Percentiles rank a stretch among this genome's conserved stretches.
Evolutionary conservation across 2,113 vertebrate species (phyloP).

Genomic region (Pelodiscus sinensis): DNA sequence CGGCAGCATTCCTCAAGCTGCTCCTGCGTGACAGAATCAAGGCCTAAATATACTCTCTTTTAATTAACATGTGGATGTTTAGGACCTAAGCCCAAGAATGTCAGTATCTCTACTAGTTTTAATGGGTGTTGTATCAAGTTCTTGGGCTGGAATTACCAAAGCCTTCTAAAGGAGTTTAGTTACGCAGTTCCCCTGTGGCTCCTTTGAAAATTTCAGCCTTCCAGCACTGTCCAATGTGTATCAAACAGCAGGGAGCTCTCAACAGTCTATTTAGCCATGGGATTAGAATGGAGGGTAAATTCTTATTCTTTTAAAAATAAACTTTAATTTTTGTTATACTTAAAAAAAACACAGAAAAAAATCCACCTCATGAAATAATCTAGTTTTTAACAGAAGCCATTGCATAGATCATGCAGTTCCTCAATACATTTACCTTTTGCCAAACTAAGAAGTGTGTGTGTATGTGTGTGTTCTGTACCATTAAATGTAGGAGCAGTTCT

Average conservation of each 20-base stretch:
- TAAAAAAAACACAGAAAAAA: rapidly evolving
- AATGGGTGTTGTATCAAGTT: not conserved
- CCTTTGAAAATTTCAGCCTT: not conserved
- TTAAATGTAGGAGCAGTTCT: slow-evolving; percentile 10
- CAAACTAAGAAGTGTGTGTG: not conserved
- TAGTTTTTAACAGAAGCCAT: not conserved
- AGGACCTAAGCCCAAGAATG: not conserved
- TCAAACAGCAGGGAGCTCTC: not conserved
- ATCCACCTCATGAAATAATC: not conserved
- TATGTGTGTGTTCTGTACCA: not conserved
- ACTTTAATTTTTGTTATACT: not conserved
- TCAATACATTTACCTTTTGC: not conserved
- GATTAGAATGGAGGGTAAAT: not conserved
- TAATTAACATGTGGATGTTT: not conserved
- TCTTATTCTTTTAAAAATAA: not conserved
- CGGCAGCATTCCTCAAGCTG: too few species aligned
- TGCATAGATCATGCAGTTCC: not conserved
- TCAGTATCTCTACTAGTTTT: not conserved
- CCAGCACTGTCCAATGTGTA: not conserved
- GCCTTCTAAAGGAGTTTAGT: not conserved
- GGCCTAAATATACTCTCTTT: not conserved
- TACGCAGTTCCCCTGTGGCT: not conserved
- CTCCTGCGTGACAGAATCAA: too few species aligned
- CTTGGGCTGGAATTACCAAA: not conserved
- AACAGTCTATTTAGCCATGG: not conserved